Conservation (phyloP, 2,797 vertebrate genomes). For the Danio choprae region DNA sequence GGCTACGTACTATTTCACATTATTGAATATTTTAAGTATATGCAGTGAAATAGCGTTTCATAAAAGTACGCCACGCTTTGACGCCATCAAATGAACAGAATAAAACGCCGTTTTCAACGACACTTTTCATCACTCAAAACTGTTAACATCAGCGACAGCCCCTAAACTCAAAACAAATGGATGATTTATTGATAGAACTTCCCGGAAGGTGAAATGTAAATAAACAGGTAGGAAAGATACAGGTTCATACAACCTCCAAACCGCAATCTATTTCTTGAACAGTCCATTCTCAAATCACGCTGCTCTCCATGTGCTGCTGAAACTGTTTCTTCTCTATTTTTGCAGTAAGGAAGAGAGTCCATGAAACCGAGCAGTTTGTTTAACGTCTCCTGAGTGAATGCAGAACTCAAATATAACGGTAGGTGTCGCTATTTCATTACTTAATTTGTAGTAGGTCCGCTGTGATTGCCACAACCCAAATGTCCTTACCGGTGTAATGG, state of each 20-base stretch:
- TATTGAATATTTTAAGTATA: neutral
- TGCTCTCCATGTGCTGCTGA: neutral
- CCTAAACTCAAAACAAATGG: neutral
- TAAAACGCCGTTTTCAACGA: neutral
- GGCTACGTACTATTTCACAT: neutral
- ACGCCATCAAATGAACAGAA: neutral
- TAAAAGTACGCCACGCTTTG: neutral
- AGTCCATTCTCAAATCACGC: neutral
- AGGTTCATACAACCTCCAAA: constrained; percentile 26
- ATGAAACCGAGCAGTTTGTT: neutral
- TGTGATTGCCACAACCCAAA: no score
- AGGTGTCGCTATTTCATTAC: constrained; percentile 57
- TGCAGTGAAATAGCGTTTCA: neutral
- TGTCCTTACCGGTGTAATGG: neutral
- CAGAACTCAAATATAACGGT: neutral
- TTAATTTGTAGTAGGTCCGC: neutral
- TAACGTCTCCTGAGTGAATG: neutral
- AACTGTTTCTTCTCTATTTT: neutral
- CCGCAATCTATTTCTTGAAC: constrained; percentile 3
- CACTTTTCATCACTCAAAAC: neutral
- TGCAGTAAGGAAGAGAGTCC: neutral
- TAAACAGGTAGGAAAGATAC: neutral
- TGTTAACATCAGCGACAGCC: neutral
- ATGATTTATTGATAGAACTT: no score
- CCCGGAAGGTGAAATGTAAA: neutral